Conservation (phyloP, 1,140 invertebrate genomes). For the Nephila pilipes region DNA sequence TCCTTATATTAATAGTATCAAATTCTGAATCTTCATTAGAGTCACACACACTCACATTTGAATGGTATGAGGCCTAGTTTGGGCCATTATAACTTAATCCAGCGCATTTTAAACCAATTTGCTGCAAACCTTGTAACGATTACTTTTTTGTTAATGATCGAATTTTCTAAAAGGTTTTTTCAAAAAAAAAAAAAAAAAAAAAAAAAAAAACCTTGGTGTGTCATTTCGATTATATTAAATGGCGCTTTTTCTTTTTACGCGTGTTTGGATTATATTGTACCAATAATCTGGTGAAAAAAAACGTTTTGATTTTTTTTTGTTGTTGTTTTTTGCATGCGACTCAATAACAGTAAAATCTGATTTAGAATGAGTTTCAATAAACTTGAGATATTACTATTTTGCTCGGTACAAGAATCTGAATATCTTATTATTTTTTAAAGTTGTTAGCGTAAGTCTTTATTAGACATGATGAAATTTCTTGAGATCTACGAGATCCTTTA, state of each 20-base stretch:
- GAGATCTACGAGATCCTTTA: too few relatives aligned
- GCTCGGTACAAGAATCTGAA: too few relatives aligned
- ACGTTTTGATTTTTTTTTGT: not conserved
- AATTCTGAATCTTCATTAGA: slow-evolving; percentile 25
- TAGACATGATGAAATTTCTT: too few relatives aligned
- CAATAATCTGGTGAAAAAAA: slow-evolving; percentile 6
- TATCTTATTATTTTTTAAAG: too few relatives aligned
- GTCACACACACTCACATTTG: not conserved
- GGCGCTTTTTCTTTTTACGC: not conserved
- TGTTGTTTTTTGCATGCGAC: too few relatives aligned
- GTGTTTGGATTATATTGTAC: not conserved
- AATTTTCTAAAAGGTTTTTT: too few relatives aligned
- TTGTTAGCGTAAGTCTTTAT: too few relatives aligned
- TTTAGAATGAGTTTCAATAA: not conserved
- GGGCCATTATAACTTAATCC: slow-evolving; percentile 3
- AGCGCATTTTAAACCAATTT: slow-evolving; percentile 21
- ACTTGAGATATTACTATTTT: too few relatives aligned
- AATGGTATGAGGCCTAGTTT: not conserved
- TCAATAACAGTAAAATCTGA: not conserved
- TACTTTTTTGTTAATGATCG: slow-evolving; percentile 20
- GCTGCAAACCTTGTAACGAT: too few relatives aligned
- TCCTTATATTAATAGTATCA: not conserved
- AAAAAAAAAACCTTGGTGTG: not conserved
- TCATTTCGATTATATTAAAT: not conserved
- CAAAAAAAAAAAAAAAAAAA: too few relatives aligned